Percentiles rank a stretch among this genome's conserved stretches.
phyloP scores from a whole-genome alignment of 92 coral and sea anemone genomes.

The Porites divaricata region DNA sequence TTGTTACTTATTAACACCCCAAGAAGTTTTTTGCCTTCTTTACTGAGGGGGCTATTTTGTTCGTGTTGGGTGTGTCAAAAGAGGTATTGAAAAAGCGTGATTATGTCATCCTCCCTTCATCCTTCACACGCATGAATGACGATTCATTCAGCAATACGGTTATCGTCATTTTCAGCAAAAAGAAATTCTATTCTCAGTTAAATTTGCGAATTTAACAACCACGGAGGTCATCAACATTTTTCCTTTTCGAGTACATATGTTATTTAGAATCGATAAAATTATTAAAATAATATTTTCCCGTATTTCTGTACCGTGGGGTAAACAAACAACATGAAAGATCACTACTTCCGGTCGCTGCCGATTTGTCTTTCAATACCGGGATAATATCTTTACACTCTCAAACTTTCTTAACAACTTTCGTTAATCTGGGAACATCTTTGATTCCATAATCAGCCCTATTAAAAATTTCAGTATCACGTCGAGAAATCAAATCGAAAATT shows the following conservation, averaged over 20 bases:
- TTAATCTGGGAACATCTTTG: background rate
- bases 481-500: background rate
- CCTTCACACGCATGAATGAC: background rate
- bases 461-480: no score
- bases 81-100: background rate
- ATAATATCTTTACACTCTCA: background rate
- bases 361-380: background rate
- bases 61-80: background rate
- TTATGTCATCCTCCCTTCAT: background rate
- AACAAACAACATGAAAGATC: background rate
- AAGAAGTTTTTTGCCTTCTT: no score
- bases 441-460: no score
- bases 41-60: background rate
- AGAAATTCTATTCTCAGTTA: background rate
- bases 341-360: slow-evolving; percentile 15
- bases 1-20: no score
- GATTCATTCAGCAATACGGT: background rate
- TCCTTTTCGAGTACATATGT: background rate
- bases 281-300: background rate
- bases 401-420: slow-evolving; percentile 5
- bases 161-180: background rate
- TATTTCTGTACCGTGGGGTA: background rate
- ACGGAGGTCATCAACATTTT: no score
- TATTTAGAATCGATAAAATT: background rate
- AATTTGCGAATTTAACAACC: background rate